A percentile compares a stretch with the other conserved stretches of the same genome.
Evolutionary conservation across 2,888 invertebrate genomes (phyloP).

Genomic region (Epinotia demarniana): DNA sequence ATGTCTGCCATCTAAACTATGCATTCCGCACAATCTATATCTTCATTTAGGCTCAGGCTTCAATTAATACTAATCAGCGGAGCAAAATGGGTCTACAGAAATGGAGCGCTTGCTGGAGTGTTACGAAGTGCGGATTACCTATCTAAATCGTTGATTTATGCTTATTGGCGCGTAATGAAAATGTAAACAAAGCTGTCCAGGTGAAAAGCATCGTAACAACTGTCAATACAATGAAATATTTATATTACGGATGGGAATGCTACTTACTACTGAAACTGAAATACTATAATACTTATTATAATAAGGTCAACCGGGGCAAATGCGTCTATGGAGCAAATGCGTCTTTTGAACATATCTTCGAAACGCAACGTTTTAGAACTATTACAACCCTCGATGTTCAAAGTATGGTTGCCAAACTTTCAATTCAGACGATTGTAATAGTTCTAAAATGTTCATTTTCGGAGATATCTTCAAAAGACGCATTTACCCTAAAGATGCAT

Average conservation of each 20-base stretch:
- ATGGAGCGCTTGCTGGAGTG: not conserved
- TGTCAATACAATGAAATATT: slow-evolving; percentile 2
- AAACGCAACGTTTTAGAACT: no score
- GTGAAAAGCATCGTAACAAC: not conserved
- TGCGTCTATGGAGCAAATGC: no score
- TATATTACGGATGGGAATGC: not conserved
- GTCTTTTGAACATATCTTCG: no score
- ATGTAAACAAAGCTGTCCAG: not conserved
- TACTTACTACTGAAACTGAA: no score
- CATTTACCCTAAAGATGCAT: no score
- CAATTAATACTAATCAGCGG: slow-evolving; percentile 32
- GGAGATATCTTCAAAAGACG: no score
- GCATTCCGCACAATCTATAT: slow-evolving; percentile 36
- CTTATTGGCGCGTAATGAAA: not conserved
- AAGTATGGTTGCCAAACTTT: no score
- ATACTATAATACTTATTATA: no score
- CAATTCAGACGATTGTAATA: no score
- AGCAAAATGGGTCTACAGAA: not conserved
- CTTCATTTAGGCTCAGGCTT: slow-evolving; percentile 35
- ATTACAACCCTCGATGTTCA: no score
- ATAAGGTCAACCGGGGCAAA: no score
- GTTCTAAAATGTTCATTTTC: no score
- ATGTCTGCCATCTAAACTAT: slow-evolving; percentile 59
- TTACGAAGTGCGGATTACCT: not conserved
- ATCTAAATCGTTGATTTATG: not conserved